These are phyloP conservation scores for Lordiphosa stackelbergi DNA, from an alignment of 1,140 invertebrate species.

Conservation along the genomic window DNA sequence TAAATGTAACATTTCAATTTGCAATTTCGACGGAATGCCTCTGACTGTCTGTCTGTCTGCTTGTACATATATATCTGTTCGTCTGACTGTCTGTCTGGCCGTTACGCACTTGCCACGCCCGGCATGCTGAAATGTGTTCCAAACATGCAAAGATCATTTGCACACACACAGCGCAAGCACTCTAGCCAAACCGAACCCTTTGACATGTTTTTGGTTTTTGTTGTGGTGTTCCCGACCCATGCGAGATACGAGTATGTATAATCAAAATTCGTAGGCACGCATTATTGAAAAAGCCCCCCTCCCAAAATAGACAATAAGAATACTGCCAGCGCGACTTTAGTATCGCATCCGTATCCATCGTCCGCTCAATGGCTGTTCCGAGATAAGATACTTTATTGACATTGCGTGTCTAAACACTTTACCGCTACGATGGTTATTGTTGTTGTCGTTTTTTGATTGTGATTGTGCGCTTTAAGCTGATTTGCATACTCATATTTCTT, in stretches of 20 bases:
- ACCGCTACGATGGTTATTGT: constrained; percentile 67
- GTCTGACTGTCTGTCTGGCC: constrained; percentile 19
- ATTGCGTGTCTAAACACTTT: constrained; percentile 74
- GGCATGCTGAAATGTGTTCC: constrained; percentile 64
- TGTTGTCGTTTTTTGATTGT: constrained; percentile 63
- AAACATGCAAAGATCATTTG: constrained; percentile 72
- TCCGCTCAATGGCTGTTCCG: constrained; percentile 41
- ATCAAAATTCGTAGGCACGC: constrained; percentile 73
- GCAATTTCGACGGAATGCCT: constrained; percentile 42
- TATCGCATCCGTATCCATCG: constrained; percentile 43
- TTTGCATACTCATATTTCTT: constrained; percentile 72
- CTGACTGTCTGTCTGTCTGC: constrained; percentile 19
- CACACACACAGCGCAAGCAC: constrained; percentile 17
- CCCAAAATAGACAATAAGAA: constrained; percentile 12
- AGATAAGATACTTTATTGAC: constrained; percentile 75
- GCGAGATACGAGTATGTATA: constrained; percentile 28
- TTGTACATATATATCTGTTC: not conserved
- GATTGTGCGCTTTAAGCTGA: constrained; percentile 73
- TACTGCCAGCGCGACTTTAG: constrained; percentile 7
- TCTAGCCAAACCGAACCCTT: constrained; percentile 47
- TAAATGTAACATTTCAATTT: constrained; percentile 74
- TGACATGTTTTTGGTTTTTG: constrained; percentile 55
- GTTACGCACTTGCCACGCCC: constrained; percentile 69
- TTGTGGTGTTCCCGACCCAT: constrained; percentile 43
- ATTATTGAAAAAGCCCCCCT: constrained; percentile 56